These are phyloP conservation scores for Trochalopteron elliotii DNA, from an alignment of 2,113 vertebrate species.

Conservation along the genomic window DNA sequence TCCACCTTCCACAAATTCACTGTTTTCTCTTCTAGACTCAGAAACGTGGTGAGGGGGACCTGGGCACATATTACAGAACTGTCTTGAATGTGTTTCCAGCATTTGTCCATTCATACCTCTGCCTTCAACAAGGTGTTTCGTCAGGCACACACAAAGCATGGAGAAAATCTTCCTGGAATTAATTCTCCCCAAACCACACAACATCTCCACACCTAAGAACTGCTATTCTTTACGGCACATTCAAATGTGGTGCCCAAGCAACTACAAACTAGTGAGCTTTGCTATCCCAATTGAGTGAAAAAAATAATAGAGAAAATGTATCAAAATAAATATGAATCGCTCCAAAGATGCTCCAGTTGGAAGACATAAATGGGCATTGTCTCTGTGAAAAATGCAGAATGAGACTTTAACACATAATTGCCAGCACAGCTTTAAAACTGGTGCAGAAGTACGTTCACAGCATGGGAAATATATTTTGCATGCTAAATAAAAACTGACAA, in stretches of 20 bases:
- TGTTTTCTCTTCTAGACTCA: not conserved
- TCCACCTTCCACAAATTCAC: not conserved
- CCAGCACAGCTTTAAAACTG: not conserved
- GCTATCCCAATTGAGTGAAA: not conserved
- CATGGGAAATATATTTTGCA: constrained; percentile 6
- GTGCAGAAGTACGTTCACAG: not conserved
- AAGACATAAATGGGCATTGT: not conserved
- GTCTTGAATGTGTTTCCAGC: not conserved
- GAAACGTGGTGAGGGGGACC: not conserved
- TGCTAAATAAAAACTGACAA: constrained; percentile 41
- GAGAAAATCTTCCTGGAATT: not conserved
- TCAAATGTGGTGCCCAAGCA: not conserved
- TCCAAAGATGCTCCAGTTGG: not conserved
- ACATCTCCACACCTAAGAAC: not conserved
- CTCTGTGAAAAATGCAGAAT: not conserved
- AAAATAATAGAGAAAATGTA: not conserved
- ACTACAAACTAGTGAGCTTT: not conserved
- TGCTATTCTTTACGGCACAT: not conserved
- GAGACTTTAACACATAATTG: not conserved
- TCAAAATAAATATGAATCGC: not conserved
- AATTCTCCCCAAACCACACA: not conserved
- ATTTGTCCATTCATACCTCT: not conserved
- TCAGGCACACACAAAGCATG: no score
- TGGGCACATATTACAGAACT: not conserved
- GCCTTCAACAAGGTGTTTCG: not conserved